These are phyloP conservation scores for Ethmia dodecea DNA, from an alignment of 2,888 invertebrate genomes.

Conservation along the genomic window DNA sequence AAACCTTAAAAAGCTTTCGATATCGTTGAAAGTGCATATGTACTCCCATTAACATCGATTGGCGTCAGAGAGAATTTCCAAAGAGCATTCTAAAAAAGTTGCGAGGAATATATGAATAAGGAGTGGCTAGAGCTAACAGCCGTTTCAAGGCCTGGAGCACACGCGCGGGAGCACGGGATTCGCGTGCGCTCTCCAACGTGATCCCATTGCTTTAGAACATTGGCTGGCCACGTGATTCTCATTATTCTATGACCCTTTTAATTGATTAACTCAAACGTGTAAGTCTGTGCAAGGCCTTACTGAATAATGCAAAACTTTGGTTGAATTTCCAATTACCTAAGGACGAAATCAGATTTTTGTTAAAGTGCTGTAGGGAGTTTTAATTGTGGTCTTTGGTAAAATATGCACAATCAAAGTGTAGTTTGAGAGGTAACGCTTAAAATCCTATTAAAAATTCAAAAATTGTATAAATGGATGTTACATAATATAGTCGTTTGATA, in stretches of 20 bases:
- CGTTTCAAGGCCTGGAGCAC: conserved; percentile 36
- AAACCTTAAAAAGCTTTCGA: too few relatives aligned
- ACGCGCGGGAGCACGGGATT: conserved; percentile 35
- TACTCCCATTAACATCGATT: conserved; percentile 14
- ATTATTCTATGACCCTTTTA: conserved; percentile 6
- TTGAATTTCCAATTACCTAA: too few relatives aligned
- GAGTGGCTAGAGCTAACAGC: conserved; percentile 25
- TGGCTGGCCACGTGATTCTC: conserved; percentile 6
- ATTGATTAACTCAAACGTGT: background rate
- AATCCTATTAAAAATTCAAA: too few relatives aligned
- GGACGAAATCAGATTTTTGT: too few relatives aligned
- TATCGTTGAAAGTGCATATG: conserved; percentile 27
- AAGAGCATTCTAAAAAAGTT: conserved; percentile 42
- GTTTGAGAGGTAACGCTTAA: too few relatives aligned
- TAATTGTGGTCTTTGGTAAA: too few relatives aligned
- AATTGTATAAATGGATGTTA: too few relatives aligned
- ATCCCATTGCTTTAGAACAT: conserved; percentile 13
- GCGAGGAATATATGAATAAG: conserved; percentile 44
- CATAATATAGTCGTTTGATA: too few relatives aligned
- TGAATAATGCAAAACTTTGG: too few relatives aligned
- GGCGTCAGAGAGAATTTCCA: conserved; percentile 12
- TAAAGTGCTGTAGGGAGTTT: too few relatives aligned
- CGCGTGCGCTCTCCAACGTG: conserved; percentile 37
- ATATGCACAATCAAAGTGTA: too few relatives aligned
- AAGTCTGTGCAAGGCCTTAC: too few relatives aligned